A percentile compares a stretch with the other conserved stretches of the same genome.
phyloP scores from a whole-genome alignment of 2,113 vertebrate species.

The Mustela lutreola region DNA sequence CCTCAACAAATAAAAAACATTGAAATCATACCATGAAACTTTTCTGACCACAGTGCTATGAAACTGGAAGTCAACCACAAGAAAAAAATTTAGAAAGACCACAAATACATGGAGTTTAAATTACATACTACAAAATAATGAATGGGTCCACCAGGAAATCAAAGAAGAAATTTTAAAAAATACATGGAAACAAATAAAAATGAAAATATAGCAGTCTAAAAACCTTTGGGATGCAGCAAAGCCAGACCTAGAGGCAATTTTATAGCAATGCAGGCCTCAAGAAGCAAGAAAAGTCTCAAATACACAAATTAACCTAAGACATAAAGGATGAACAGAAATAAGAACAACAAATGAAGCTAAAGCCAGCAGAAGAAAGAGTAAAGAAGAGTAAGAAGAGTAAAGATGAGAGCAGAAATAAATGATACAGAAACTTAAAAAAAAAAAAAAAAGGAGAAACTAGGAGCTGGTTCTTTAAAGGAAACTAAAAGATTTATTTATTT shows the following conservation, averaged over 20 bases:
- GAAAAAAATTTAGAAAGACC: background rate
- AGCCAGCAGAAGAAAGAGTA: background rate
- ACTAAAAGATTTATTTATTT: no score
- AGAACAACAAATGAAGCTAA: background rate
- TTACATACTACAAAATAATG: background rate
- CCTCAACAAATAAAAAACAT: background rate
- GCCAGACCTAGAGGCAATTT: background rate
- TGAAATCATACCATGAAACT: background rate
- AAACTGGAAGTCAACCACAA: background rate
- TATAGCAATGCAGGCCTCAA: background rate
- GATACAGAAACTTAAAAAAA: background rate
- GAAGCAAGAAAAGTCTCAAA: background rate
- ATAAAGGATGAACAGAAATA: background rate
- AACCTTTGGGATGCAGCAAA: background rate
- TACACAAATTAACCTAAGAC: background rate
- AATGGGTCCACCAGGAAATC: background rate
- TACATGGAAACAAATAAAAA: background rate
- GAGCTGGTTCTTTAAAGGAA: background rate
- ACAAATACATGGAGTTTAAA: background rate
- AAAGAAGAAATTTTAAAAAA: background rate
- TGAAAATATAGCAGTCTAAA: background rate
- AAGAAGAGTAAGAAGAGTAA: background rate
- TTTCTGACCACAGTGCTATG: background rate
- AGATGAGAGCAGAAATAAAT: background rate
- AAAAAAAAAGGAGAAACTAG: background rate